Conservation (phyloP, 2,113 vertebrate species). For the Sander lucioperca region DNA sequence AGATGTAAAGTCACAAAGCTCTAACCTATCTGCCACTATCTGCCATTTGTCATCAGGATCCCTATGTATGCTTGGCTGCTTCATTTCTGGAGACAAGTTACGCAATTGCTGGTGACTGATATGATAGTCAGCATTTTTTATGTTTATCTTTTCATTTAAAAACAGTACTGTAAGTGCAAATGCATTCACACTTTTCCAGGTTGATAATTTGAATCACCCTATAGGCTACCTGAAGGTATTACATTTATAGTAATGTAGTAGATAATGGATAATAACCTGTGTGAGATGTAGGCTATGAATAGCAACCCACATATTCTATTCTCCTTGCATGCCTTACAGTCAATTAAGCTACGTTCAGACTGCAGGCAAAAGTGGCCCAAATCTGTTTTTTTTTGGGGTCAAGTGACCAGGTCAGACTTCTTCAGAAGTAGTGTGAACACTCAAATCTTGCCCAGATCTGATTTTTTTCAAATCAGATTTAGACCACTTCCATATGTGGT, state of each 20-base stretch:
- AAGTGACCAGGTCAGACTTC: too few relatives aligned
- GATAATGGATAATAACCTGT: neutral
- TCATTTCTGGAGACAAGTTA: neutral
- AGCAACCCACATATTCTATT: neutral
- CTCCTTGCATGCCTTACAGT: neutral
- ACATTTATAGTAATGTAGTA: neutral
- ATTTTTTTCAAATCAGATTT: too few relatives aligned
- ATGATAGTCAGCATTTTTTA: neutral
- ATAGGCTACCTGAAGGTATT: neutral
- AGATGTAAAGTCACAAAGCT: conserved; percentile 47
- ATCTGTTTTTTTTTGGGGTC: too few relatives aligned
- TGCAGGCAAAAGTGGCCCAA: too few relatives aligned
- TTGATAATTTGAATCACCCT: neutral
- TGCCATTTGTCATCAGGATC: conserved; percentile 22
- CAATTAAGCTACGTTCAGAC: neutral
- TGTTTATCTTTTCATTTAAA: neutral
- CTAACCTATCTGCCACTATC: conserved; percentile 7
- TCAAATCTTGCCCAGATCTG: too few relatives aligned
- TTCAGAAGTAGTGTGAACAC: too few relatives aligned
- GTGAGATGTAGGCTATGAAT: neutral
- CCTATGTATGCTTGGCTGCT: neutral
- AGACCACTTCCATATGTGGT: too few relatives aligned
- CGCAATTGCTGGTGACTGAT: neutral
- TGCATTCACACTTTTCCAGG: neutral
- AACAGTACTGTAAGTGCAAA: neutral